These are phyloP conservation scores for Pyrocephalus nanus DNA, from an alignment of 2,797 vertebrate species.

Conservation along the genomic window DNA sequence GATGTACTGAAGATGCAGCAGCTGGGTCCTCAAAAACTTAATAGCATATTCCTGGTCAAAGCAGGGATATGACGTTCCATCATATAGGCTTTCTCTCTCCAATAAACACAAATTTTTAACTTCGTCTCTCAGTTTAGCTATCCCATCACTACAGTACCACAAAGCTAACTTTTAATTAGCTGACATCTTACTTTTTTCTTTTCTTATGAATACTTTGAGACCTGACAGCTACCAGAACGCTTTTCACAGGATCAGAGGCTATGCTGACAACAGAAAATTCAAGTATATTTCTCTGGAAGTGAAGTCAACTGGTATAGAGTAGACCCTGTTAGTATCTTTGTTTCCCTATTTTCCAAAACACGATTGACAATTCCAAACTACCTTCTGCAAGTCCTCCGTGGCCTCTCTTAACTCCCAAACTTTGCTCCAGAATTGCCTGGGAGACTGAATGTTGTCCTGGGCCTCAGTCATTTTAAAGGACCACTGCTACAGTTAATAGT, in stretches of 20 bases:
- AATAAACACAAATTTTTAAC: not conserved
- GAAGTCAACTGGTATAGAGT: not conserved
- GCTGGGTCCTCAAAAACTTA: not conserved
- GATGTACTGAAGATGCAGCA: not conserved
- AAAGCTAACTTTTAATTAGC: not conserved
- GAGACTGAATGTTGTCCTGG: not conserved
- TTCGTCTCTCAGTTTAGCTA: not conserved
- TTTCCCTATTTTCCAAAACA: not conserved
- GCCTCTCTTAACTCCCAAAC: not conserved
- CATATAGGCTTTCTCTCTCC: not conserved
- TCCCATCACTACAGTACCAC: fast-evolving
- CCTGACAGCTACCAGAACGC: not conserved
- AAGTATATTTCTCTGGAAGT: not conserved
- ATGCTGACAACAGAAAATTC: not conserved
- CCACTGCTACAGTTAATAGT: not conserved
- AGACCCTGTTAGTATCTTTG: not conserved
- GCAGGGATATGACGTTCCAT: not conserved
- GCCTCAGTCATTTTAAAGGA: not conserved
- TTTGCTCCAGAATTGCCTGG: not conserved
- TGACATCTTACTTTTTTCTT: not conserved
- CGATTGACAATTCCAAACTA: not conserved
- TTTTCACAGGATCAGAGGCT: not conserved
- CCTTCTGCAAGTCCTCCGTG: not conserved
- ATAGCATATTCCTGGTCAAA: not conserved
- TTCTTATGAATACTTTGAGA: not conserved